phyloP scores from a whole-genome alignment of 2,797 vertebrate species.

The Acanthurus lineatus region DNA sequence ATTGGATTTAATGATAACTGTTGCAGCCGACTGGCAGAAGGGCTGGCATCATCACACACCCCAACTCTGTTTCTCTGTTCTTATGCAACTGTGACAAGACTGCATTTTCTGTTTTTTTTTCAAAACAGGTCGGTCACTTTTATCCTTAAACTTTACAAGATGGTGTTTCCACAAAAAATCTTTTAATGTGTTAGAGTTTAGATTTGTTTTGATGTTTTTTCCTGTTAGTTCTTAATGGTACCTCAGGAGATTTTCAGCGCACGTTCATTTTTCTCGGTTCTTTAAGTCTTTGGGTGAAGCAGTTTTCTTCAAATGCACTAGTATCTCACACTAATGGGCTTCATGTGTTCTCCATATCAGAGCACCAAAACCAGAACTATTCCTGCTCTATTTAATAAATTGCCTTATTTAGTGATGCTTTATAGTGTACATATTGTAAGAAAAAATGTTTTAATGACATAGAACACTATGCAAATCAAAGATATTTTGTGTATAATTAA shows the following conservation, averaged over 20 bases:
- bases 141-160: constrained; percentile 20
- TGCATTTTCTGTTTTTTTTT: neutral
- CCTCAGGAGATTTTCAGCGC: constrained; percentile 66
- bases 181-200: neutral
- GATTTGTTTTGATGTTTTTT: constrained; percentile 25
- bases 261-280: constrained; percentile 7
- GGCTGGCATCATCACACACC: constrained; percentile 1
- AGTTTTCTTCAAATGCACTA: constrained; percentile 38
- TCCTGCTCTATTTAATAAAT: constrained; percentile 52
- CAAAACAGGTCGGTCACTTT: constrained; percentile 5
- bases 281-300: constrained; percentile 32
- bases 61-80: neutral
- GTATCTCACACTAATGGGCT: constrained; percentile 30
- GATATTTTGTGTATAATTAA: constrained; percentile 58
- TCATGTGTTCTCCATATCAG: constrained; percentile 23
- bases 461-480: constrained; percentile 78
- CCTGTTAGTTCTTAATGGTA: constrained; percentile 49
- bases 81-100: constrained; percentile 37
- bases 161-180: constrained; percentile 21
- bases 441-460: constrained; percentile 46
- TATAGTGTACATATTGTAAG: constrained; percentile 63
- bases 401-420: constrained; percentile 73
- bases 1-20: neutral
- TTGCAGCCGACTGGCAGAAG: neutral
- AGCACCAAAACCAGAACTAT: constrained; percentile 34